Evolutionary conservation across 2,113 vertebrate genomes (phyloP), one percentile per base, ranked within the genome.

Genomic region (Nansenia antarctica): DNA sequence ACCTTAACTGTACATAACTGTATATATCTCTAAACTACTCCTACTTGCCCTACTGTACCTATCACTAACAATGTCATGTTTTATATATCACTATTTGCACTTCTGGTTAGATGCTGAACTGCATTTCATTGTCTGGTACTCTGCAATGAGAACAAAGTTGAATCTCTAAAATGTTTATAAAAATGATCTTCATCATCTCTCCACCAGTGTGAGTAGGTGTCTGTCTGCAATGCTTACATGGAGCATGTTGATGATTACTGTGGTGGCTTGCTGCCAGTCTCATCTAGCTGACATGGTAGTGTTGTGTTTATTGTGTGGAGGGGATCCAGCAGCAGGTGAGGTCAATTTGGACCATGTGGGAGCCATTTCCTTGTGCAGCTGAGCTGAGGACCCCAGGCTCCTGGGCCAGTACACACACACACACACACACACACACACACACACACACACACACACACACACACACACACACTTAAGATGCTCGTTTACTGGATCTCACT

Each of bases 321-420:
- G 27, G 67, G 59, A 69, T 55, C 47, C 55, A 69, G 29, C n/a
- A 47, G 9, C 67, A 47, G 31, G 39, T 27, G 49, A 60, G 54
- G 37, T 42, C 18, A 45, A 22, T 37, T 69, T 27, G 60, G 57
- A 32, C 49, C 57, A 69, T 61, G 55, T 69, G 57, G 55, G 60
- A 69, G 30, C 26, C 57, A 61, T 49, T 61, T 49, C 39, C 20
- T 49, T 22, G 29, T 61, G 12, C 39, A 42, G 39, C 39, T 42
- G 39, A 42, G 39, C 39, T 42, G 39, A 42, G 39, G 39, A 18
- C 14, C 39, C 39, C 39, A 42, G 39, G 39, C 39, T 42, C 18
- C 39, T 42, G 39, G 39, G 18, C 39, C 39, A 18, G 39, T 42
- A 18, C n/a, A n/a, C n/a, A n/a, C n/a, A n/a, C n/a, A n/a, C n/a